Evolutionary conservation across 2,113 vertebrate species (phyloP), one percentile per base, ranked within the genome.

Genomic region (Dunckerocampus dactyliophorus): DNA sequence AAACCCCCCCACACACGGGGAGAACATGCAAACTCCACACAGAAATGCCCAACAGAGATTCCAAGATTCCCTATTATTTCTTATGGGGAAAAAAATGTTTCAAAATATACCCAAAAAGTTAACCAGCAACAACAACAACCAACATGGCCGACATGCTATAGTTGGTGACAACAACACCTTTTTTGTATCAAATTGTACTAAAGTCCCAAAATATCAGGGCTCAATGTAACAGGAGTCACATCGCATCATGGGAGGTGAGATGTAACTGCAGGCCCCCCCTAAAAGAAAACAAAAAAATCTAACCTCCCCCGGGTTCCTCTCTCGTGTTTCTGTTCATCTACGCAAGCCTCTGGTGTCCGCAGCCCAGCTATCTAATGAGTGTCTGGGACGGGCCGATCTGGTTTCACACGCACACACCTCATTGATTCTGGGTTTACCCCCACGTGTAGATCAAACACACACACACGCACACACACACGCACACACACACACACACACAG

Each of bases 291-390:
- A 13, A 3, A 20, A n/a, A 28, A 34, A 51, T 52, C 59, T 15
- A 0, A 7, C 31, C 10, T 57, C 59, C 56, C 66, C 65, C 62
- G 39, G 62, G 46, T 72, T 48, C 62, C 81, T 83, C 55, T 43
- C 79, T 87, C 77, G 4, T 68, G 81, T 87, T 87, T 80, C 85
- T 56, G 21, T 78, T 88, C 85, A 85, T 88, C 85, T 87, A 82
- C 81, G 80, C 85, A 76, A 74, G 80, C 53, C 74, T 71, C 82
- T 75, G 79, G 83, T 83, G 73, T 80, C 81, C 84, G 80, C 71
- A 68, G 76, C 65, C 63, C 12, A 21, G 65, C 47, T 64, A 31
- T 14, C 84, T 87, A 84, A 88, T 87, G 82, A 85, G 74, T 55
- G 68, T 58, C 65, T 69, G 77, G 77, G 75, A 68, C 22, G 7